A percentile compares a stretch with the other conserved stretches of the same genome.
Evolutionary conservation across 2,113 vertebrate genomes (phyloP).

Genomic region (Myiozetetes cayanensis): DNA sequence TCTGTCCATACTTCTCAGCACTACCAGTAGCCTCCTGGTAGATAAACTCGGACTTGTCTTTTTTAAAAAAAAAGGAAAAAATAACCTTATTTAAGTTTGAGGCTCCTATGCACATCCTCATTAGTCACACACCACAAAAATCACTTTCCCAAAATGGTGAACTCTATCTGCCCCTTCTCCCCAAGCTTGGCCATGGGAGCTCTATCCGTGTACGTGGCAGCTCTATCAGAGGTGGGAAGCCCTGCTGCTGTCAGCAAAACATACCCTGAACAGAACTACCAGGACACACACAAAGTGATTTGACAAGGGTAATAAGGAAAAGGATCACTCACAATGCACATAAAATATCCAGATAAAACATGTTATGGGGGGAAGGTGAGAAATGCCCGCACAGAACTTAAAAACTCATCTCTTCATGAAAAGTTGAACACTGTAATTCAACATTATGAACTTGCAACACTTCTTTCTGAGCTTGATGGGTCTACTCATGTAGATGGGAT

Average conservation of each 20-base stretch:
- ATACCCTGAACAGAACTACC: neutral
- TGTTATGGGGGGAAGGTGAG: conserved; percentile 22
- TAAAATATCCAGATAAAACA: conserved; percentile 40
- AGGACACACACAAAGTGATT: neutral
- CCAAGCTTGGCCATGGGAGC: neutral
- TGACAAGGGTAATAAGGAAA: neutral
- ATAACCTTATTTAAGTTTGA: neutral
- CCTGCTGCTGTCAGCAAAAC: neutral
- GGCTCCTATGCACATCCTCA: neutral
- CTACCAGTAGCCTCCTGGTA: neutral
- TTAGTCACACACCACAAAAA: neutral
- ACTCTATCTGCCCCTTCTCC: neutral
- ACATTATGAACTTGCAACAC: neutral
- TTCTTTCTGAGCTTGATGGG: neutral
- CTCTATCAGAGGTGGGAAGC: fast-evolving
- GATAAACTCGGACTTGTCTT: neutral
- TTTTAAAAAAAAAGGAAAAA: neutral
- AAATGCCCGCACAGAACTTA: neutral
- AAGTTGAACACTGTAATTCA: neutral
- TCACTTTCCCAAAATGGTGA: neutral
- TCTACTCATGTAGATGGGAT: neutral
- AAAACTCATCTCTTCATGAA: conserved; percentile 31
- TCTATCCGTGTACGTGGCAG: neutral
- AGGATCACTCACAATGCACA: neutral
- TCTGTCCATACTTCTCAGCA: neutral